phyloP scores from a whole-genome alignment of 2,888 invertebrate species.

The Drosophila cognata region DNA sequence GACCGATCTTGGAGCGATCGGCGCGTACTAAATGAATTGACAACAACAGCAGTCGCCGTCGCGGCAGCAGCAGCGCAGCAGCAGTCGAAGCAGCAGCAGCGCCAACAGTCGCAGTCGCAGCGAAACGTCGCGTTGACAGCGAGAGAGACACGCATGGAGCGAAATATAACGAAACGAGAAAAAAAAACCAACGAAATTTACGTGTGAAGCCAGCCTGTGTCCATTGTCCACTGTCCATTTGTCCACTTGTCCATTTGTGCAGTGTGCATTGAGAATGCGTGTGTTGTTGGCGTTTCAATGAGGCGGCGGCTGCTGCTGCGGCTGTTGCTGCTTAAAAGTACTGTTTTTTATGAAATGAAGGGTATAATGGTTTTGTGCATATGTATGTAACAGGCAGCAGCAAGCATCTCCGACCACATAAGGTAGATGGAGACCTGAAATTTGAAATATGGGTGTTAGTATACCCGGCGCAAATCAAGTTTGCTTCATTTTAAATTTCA shows the following conservation, averaged over 20 bases:
- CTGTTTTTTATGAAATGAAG: neutral
- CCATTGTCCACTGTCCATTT: neutral
- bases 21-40: conserved; percentile 76
- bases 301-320: conserved; percentile 10
- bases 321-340: neutral
- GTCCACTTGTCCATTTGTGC: conserved; percentile 7
- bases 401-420: neutral
- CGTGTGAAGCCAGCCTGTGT: conserved; percentile 5
- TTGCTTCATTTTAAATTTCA: neutral
- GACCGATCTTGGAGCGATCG: conserved; percentile 78
- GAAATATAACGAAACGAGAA: conserved; percentile 26
- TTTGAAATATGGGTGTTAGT: neutral
- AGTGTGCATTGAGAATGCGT: conserved; percentile 23
- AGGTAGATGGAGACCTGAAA: neutral
- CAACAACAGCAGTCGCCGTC: conserved; percentile 55
- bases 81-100: conserved; percentile 34
- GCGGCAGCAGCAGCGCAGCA: conserved; percentile 43
- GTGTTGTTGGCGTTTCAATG: conserved; percentile 7
- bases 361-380: neutral
- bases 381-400: neutral
- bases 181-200: conserved; percentile 15
- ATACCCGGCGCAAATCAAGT: neutral
- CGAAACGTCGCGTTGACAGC: conserved; percentile 21
- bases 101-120: conserved; percentile 40
- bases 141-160: conserved; percentile 51